A percentile compares a stretch with the other conserved stretches of the same genome.
phyloP scores from a whole-genome alignment of 1,140 invertebrate genomes.

The Brachionus koreanus region DNA sequence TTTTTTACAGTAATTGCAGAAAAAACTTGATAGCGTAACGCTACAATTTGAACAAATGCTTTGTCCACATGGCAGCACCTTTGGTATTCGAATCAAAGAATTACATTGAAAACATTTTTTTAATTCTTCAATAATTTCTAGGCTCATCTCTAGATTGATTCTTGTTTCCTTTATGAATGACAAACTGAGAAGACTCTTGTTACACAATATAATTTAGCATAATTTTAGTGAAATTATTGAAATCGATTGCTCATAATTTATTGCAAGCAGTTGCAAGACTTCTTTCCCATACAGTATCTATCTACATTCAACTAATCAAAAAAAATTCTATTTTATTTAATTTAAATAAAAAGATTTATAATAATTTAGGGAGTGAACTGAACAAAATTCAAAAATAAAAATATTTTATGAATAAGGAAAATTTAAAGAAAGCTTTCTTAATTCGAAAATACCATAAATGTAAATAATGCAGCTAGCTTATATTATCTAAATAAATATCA shows the following conservation, averaged over 20 bases:
- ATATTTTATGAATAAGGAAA: not conserved
- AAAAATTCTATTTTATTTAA: not conserved
- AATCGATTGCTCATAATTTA: not conserved
- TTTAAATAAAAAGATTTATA: not conserved
- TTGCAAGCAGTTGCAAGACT: not conserved
- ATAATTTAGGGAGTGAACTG: not conserved
- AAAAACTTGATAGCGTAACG: not conserved
- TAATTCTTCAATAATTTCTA: not conserved
- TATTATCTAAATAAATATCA: not conserved
- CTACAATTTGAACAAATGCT: slow-evolving; percentile 19
- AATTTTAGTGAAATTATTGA: not conserved
- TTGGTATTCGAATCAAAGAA: not conserved
- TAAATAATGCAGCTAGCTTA: not conserved
- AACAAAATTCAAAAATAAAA: not conserved
- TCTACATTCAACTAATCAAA: slow-evolving; percentile 10
- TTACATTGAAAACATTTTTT: not conserved
- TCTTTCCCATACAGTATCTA: not conserved
- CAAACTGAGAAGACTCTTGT: not conserved
- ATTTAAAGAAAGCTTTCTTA: not conserved
- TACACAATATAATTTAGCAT: not conserved
- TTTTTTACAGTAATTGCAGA: not conserved
- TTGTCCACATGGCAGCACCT: not conserved
- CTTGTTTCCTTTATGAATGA: not conserved
- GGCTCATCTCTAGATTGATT: not conserved
- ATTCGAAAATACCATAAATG: not conserved